Evolutionary conservation across 2,797 vertebrate genomes (phyloP).

Genomic region (Scyliorhinus canicula): DNA sequence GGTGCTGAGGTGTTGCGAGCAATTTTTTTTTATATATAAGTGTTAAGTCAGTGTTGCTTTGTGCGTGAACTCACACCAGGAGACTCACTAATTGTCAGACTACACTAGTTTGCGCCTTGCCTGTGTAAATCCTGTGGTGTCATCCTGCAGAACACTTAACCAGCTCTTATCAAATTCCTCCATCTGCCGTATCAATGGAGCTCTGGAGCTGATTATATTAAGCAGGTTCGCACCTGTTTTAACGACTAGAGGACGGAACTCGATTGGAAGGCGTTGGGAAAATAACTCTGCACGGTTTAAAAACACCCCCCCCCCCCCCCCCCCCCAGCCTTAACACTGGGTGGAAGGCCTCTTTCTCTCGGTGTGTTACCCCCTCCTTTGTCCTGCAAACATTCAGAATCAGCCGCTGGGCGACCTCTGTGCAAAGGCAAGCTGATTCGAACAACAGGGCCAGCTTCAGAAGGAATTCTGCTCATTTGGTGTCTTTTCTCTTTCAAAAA

Average conservation of each 20-base stretch:
- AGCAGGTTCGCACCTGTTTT: background rate
- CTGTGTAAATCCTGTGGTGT: slow-evolving; percentile 17
- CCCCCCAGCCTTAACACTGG: background rate
- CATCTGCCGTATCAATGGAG: background rate
- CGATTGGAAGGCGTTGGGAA: background rate
- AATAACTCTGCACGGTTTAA: background rate
- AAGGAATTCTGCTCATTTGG: background rate
- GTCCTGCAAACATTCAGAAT: background rate
- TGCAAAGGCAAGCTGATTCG: background rate
- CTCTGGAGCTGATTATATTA: background rate
- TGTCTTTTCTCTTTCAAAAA: too few species aligned
- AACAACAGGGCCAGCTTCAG: background rate
- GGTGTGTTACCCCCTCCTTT: background rate
- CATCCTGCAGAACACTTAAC: background rate
- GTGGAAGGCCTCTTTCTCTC: background rate
- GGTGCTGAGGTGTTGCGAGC: slow-evolving; percentile 2
- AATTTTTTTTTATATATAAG: background rate
- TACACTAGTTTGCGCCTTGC: slow-evolving; percentile 21
- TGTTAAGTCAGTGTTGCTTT: slow-evolving; percentile 24
- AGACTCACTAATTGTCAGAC: slow-evolving; percentile 22
- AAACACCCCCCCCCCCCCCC: too few species aligned
- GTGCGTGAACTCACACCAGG: slow-evolving; percentile 11
- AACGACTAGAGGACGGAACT: background rate
- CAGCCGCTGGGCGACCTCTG: background rate
- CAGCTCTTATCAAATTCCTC: background rate